Evolutionary conservation across 2,797 vertebrate species (phyloP).

Genomic region (Sparus aurata): DNA sequence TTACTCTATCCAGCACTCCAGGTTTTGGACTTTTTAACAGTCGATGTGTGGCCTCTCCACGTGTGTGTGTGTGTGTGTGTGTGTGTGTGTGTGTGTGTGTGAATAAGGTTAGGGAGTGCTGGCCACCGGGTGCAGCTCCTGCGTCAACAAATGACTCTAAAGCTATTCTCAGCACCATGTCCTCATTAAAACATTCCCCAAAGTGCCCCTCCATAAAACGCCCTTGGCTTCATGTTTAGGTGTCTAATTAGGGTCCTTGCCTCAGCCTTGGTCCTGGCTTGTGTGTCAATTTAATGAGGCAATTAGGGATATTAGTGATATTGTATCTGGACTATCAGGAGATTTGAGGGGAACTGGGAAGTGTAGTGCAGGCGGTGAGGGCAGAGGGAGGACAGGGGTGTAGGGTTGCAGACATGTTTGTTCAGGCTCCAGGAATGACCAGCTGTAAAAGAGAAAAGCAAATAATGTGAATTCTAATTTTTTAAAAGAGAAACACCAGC

Average conservation of each 20-base stretch:
- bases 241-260: slow-evolving; percentile 82
- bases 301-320: slow-evolving; percentile 79
- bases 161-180: slow-evolving; percentile 77
- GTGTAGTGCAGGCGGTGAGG: slow-evolving; percentile 48
- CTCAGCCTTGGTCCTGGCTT: slow-evolving; percentile 68
- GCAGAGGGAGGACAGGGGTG: slow-evolving; percentile 56
- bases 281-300: slow-evolving; percentile 83
- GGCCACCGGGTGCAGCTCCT: slow-evolving; percentile 65
- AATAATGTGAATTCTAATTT: neutral
- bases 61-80: neutral
- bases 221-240: slow-evolving; percentile 80
- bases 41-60: too few species aligned
- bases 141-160: slow-evolving; percentile 80
- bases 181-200: slow-evolving; percentile 86
- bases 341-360: slow-evolving; percentile 48
- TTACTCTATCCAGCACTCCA: neutral
- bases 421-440: slow-evolving; percentile 31
- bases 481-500: slow-evolving; percentile 12
- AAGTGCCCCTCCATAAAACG: slow-evolving; percentile 79
- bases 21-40: too few species aligned
- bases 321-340: slow-evolving; percentile 75
- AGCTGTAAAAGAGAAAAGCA: slow-evolving; percentile 25
- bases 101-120: slow-evolving; percentile 44
- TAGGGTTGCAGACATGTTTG: slow-evolving; percentile 53
- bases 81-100: slow-evolving; percentile 14